These are phyloP conservation scores for Asobara japonica DNA, from an alignment of 1,140 invertebrate species.

Conservation along the genomic window DNA sequence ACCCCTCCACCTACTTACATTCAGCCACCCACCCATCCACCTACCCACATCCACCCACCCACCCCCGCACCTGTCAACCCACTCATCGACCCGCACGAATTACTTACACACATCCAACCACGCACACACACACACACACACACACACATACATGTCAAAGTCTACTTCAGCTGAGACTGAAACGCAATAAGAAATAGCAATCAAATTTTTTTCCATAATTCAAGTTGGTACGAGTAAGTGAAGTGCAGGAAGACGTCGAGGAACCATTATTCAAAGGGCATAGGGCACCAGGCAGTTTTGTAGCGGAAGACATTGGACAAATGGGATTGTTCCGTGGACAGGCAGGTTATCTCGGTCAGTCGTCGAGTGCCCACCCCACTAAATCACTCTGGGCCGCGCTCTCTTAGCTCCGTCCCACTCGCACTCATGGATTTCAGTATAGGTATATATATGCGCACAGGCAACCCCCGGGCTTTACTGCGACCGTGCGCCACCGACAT, in stretches of 20 bases:
- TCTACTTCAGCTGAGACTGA: no score
- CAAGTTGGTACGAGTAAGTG: neutral
- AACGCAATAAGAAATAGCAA: no score
- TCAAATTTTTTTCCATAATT: no score
- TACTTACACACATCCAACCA: no score
- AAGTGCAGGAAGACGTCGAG: slow-evolving; percentile 12
- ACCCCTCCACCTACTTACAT: no score
- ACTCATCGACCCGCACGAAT: no score
- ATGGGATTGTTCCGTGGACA: slow-evolving; percentile 63
- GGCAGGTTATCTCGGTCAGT: slow-evolving; percentile 62
- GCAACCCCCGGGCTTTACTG: slow-evolving; percentile 13
- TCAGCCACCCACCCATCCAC: no score
- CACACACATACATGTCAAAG: no score
- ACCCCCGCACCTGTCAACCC: no score
- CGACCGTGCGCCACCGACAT: slow-evolving; percentile 43
- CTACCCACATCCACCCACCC: no score
- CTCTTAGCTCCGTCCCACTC: slow-evolving; percentile 36
- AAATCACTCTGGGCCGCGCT: slow-evolving; percentile 55
- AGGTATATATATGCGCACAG: slow-evolving; percentile 21
- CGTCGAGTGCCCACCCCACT: slow-evolving; percentile 59
- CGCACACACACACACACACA: no score
- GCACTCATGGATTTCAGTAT: slow-evolving; percentile 20
- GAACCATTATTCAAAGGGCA: slow-evolving; percentile 52
- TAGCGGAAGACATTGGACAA: slow-evolving; percentile 62
- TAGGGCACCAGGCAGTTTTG: slow-evolving; percentile 56